phyloP scores from a whole-genome alignment of 1,140 invertebrate genomes.

The Zaprionus ghesquierei region DNA sequence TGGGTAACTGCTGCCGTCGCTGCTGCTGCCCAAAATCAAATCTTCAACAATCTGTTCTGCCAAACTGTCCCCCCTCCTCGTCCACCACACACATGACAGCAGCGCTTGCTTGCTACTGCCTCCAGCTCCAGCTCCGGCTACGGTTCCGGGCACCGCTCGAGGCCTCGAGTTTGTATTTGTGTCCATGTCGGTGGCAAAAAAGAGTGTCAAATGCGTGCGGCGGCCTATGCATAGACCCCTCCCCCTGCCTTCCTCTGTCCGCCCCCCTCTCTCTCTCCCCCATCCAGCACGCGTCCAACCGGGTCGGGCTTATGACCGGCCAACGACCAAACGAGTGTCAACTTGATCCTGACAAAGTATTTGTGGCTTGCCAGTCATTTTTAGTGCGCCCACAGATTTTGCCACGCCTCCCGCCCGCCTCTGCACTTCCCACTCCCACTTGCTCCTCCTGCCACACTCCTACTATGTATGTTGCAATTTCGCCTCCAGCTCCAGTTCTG shows the following conservation, averaged over 20 bases:
- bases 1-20: background rate
- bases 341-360: constrained; percentile 80
- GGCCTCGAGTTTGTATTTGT: constrained; percentile 14
- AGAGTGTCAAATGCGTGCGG: constrained; percentile 71
- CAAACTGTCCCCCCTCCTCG: constrained; percentile 50
- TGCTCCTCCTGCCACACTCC: background rate
- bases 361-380: constrained; percentile 78
- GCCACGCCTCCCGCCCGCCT: background rate
- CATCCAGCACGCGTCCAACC: background rate
- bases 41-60: constrained; percentile 73
- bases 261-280: background rate
- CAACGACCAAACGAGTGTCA: constrained; percentile 60
- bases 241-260: background rate
- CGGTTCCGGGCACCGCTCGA: background rate
- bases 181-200: constrained; percentile 35
- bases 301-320: constrained; percentile 36
- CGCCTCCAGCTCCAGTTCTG: background rate
- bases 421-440: background rate
- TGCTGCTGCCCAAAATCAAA: constrained; percentile 66
- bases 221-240: constrained; percentile 4
- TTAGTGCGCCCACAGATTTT: constrained; percentile 61
- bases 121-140: background rate
- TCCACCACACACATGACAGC: constrained; percentile 16
- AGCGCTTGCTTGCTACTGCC: background rate
- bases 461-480: background rate